Conservation (phyloP, 2,797 vertebrate genomes). For the Sciaenops ocellatus region DNA sequence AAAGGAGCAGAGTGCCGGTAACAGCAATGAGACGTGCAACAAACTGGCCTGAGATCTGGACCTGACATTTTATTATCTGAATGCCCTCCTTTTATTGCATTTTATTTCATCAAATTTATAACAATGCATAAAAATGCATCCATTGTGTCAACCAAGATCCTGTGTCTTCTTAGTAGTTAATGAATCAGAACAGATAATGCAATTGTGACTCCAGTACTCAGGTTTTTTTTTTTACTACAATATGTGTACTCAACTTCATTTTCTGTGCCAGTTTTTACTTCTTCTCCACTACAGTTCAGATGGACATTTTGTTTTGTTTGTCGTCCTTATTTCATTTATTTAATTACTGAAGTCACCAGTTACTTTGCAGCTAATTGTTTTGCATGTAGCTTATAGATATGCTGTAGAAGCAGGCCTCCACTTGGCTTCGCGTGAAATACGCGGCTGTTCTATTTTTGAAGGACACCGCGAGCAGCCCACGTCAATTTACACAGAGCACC, state of each 20-base stretch:
- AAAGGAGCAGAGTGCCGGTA: conserved; percentile 6
- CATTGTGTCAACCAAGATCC: not conserved
- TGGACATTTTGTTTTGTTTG: not conserved
- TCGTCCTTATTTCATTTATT: not conserved
- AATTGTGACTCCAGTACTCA: not conserved
- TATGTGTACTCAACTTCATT: not conserved
- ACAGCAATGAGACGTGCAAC: conserved; percentile 33
- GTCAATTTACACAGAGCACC: too few relatives aligned
- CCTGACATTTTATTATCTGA: conserved; percentile 30
- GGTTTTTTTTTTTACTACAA: not conserved
- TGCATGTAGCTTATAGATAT: too few relatives aligned
- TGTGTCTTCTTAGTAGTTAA: not conserved
- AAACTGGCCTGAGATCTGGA: conserved; percentile 34
- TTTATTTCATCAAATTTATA: conserved; percentile 22
- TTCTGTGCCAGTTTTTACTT: not conserved
- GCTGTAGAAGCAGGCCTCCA: too few relatives aligned
- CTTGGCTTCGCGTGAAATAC: too few relatives aligned
- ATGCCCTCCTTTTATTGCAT: conserved; percentile 23
- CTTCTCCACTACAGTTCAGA: not conserved
- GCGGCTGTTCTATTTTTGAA: too few relatives aligned
- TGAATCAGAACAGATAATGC: not conserved
- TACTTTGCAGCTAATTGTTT: not conserved
- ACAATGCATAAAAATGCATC: conserved; percentile 6
- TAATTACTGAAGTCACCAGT: too few relatives aligned
- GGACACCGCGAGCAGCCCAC: too few relatives aligned